Conservation (phyloP, 1,140 invertebrate genomes). For the Drosophila ogumai region DNA sequence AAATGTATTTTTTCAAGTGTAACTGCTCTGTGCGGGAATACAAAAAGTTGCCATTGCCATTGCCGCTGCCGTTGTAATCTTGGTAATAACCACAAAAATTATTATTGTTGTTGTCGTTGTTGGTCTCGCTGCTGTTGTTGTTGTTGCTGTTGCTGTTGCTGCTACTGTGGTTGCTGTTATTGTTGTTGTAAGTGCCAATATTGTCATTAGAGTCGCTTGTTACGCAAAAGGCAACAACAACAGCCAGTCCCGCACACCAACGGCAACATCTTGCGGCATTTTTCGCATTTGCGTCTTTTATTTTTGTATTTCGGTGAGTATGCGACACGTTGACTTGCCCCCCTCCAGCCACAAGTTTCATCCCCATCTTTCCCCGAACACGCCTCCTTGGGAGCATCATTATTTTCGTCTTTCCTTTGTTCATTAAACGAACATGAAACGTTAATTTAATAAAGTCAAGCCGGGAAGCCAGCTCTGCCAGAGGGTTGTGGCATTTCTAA, state of each 20-base stretch:
- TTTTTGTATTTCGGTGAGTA: constrained; percentile 65
- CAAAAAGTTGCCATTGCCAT: constrained; percentile 55
- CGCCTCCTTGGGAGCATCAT: constrained; percentile 67
- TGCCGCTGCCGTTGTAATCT: constrained; percentile 74
- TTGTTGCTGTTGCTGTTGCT: constrained; percentile 31
- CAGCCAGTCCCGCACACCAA: constrained; percentile 33
- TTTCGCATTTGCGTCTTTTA: constrained; percentile 78
- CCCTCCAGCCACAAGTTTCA: not conserved
- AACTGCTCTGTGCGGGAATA: not conserved
- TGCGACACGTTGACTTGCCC: constrained; percentile 67
- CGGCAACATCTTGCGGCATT: constrained; percentile 81
- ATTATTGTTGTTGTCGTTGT: constrained; percentile 70
- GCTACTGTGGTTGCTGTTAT: constrained; percentile 59
- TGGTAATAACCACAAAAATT: constrained; percentile 75
- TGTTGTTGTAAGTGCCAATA: constrained; percentile 81
- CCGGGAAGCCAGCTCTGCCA: constrained; percentile 38
- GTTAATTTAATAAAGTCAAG: constrained; percentile 83
- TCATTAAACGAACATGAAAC: constrained; percentile 84
- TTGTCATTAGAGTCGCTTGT: constrained; percentile 83
- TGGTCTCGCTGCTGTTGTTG: constrained; percentile 23
- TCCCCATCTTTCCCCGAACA: not conserved
- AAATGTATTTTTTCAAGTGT: not conserved
- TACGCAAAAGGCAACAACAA: constrained; percentile 66
- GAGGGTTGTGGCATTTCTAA: constrained; percentile 57
- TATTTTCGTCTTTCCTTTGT: constrained; percentile 81